Percentiles rank a stretch among this genome's conserved stretches.
These are phyloP conservation scores for Vandiemenella viatica DNA, from an alignment of 2,888 invertebrate species.

Conservation along the genomic window DNA sequence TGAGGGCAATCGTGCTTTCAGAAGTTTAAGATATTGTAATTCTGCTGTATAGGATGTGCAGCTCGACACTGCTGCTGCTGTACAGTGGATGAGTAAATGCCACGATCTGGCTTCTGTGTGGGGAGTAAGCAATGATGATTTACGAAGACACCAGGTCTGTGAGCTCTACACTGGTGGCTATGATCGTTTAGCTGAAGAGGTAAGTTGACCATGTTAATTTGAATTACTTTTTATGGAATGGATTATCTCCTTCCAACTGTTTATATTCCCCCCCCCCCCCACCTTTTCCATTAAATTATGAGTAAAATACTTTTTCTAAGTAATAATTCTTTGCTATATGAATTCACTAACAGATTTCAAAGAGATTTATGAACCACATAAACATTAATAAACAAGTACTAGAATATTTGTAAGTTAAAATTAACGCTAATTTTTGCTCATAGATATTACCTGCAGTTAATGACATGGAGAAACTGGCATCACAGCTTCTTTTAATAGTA, in stretches of 20 bases:
- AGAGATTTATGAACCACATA: too few relatives aligned
- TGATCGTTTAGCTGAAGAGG: constrained; percentile 45
- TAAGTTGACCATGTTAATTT: constrained; percentile 21
- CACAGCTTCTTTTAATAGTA: constrained; percentile 61
- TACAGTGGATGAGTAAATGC: constrained; percentile 65
- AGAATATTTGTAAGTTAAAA: neutral
- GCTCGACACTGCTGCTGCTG: too few relatives aligned
- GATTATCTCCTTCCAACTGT: neutral
- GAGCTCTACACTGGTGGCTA: constrained; percentile 42
- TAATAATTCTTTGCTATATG: too few relatives aligned
- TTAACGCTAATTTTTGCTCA: constrained; percentile 4
- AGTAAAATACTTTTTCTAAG: too few relatives aligned
- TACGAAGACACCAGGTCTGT: constrained; percentile 63
- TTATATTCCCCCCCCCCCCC: neutral
- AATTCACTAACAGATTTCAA: too few relatives aligned
- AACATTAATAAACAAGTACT: neutral
- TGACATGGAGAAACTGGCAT: constrained; percentile 52
- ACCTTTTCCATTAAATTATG: neutral
- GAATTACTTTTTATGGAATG: neutral
- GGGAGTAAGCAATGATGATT: constrained; percentile 55
- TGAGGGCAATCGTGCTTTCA: too few relatives aligned
- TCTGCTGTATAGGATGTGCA: too few relatives aligned
- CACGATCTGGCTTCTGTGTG: constrained; percentile 56
- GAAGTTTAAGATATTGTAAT: too few relatives aligned
- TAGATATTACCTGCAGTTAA: constrained; percentile 47